Base-by-base conservation (phyloP, 2,113 vertebrate species). In the Taurulus bubalis region DNA sequence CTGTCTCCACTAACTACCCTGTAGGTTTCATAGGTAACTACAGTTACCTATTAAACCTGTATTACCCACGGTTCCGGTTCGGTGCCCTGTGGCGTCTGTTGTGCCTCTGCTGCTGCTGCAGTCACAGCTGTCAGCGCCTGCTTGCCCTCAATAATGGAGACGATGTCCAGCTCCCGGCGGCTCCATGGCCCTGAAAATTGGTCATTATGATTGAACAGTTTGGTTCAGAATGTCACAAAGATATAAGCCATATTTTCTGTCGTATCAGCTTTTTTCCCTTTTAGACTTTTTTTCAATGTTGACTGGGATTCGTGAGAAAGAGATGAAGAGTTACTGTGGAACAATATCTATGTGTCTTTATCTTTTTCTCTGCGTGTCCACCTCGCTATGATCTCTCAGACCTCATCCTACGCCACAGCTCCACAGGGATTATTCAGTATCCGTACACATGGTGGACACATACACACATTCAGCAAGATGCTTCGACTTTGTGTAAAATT, bases 391-490 rank as follows among this genome's bases (percentile, higher is more conserved):
- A 79, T 82, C 87, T 62, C 62, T 90, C 83, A 89, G 86, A 90
- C 71, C 79, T 90, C 87, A 87, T 82, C 77, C 45, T 63, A 75
- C 73, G n/a, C 59, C 42, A 77, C 76, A 73, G 49, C 88, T 89
- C 82, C 72, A 63, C 62, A 42, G 84, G 88, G 87, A 93, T 74
- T 85, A 40, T 71, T 42, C 70, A 82, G 86, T 86, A 87, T 90
- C 88, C 80, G 88, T 77, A 79, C 67, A 71, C 67, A 86, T 60
- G 45, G 8, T 18, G 3, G 18, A 11, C 40, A 63, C 36, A 32
- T 38, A 62, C 8, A 68, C 63, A 59, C 34, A 68, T 80, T 76
- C 62, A 63, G 34, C 6, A 2, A 20, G 49, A 75, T 45, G 26
- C 71, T 84, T 79, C 18, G 69, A 26, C 49, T 74, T 69, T 87